phyloP scores from a whole-genome alignment of 2,797 vertebrate genomes.

The Lacerta viridis region DNA sequence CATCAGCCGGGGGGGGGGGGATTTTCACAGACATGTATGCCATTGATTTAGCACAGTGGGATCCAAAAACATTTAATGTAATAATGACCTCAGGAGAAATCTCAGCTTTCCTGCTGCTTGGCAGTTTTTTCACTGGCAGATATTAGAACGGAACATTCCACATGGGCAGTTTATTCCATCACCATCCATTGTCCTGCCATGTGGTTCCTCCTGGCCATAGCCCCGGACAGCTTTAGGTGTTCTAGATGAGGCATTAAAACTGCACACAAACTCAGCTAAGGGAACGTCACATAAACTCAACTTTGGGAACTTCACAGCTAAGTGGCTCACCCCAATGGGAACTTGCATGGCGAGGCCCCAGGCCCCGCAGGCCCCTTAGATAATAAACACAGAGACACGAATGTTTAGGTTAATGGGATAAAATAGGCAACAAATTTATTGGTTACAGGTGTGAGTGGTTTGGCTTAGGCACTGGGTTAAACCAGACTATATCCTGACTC shows the following conservation, averaged over 20 bases:
- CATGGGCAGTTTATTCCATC: neutral
- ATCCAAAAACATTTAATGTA: neutral
- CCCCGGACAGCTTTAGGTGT: neutral
- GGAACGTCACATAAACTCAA: too few species aligned
- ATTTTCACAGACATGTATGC: constrained; percentile 42
- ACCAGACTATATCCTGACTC: too few species aligned
- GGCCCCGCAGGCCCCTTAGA: too few species aligned
- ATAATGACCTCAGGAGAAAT: constrained; percentile 3
- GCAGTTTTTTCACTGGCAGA: neutral
- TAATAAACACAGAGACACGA: too few species aligned
- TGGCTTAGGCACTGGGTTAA: too few species aligned
- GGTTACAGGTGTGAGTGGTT: too few species aligned
- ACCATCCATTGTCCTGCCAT: neutral
- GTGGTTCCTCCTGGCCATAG: neutral
- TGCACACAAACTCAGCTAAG: neutral
- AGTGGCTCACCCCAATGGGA: neutral
- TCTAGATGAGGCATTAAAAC: neutral
- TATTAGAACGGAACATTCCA: neutral
- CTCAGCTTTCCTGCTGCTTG: neutral
- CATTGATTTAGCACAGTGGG: constrained; percentile 49
- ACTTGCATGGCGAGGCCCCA: too few species aligned
- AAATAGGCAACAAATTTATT: too few species aligned
- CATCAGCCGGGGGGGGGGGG: constrained; percentile 45
- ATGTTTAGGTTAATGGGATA: too few species aligned
- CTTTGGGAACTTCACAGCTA: neutral